Base-by-base conservation (phyloP, 2,113 vertebrate species). In the Cacatua alba region DNA sequence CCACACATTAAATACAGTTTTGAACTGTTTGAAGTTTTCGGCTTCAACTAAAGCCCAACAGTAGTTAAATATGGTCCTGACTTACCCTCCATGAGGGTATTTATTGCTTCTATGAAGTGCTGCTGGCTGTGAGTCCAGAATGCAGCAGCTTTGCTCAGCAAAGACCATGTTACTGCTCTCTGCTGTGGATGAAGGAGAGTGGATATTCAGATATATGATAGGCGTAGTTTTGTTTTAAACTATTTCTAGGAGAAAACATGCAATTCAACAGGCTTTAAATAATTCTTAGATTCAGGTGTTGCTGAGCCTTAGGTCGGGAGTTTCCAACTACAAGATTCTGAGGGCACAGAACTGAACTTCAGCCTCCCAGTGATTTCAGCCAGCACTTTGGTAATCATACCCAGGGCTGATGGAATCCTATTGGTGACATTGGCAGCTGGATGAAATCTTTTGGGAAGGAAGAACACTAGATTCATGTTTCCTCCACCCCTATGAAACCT, bases 151-250 rank as follows among this genome's bases (percentile, higher is more conserved):
- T 26, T 39, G 11, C 55, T 31, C 41, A 57, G 35, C 33, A n/a
- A 68, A 53, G 13, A 21, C 41, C 44, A 5, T 0, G 0, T 28
- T 35, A 48, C 75, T 62, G 20, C 44, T 39, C 44, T 39, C 35
- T 21, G 59, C 63, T 29, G 1, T 1, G 3, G 33, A 11, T 13
- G 18, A n/a, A 71, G 16, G 24, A 16, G 15, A 39, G 9, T 0
- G 2, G 6, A 17, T n/a, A 31, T 44, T 62, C 21, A 57, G 16
- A 13, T 7, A 20, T 7, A 11, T 5, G 37, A 51, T 0, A 8
- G 7, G 6, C 28, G 33, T 3, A 15, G 35, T 8, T 26, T 48
- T n/a, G 12, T 3, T 29, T 35, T 8, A 11, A 82, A 86, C 18
- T 31, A 3, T 78, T 91, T 49, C 35, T 17, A 11, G 29, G 10